Evolutionary conservation across 2,797 vertebrate species (phyloP).

Genomic region (Nannoperca australis): DNA sequence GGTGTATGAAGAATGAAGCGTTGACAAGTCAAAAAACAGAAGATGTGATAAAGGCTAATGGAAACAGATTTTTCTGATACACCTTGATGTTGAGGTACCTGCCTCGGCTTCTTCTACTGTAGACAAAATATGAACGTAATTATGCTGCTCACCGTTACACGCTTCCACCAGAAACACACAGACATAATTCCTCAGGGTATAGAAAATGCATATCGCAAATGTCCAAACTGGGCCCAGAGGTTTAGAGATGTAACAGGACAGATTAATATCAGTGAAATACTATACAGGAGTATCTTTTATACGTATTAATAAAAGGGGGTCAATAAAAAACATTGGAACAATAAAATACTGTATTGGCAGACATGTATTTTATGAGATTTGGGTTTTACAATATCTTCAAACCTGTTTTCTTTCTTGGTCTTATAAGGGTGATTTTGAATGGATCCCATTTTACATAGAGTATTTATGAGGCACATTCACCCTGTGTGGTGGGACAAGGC

Average conservation of each 20-base stretch:
- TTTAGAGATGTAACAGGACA: slow-evolving; percentile 13
- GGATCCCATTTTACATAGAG: slow-evolving; percentile 49
- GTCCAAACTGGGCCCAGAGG: background rate
- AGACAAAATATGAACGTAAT: background rate
- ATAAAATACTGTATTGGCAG: slow-evolving; percentile 1
- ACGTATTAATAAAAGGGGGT: background rate
- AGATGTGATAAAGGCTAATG: background rate
- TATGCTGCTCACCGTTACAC: background rate
- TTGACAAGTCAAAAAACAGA: background rate
- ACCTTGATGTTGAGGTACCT: too few relatives aligned
- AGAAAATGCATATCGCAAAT: slow-evolving; percentile 7
- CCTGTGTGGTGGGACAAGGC: slow-evolving; percentile 27
- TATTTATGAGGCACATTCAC: slow-evolving; percentile 67
- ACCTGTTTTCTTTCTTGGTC: slow-evolving; percentile 7
- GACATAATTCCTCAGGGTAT: background rate
- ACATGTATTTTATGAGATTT: slow-evolving; percentile 21
- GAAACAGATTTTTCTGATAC: background rate
- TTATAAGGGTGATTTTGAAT: slow-evolving; percentile 11
- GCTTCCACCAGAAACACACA: background rate
- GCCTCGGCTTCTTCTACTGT: background rate
- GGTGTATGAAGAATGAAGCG: too few relatives aligned
- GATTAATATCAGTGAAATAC: slow-evolving; percentile 21
- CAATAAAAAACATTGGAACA: background rate
- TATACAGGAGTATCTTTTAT: background rate
- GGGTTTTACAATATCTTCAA: background rate